Evolutionary conservation across 2,113 vertebrate genomes (phyloP).

Genomic region (Himantopus leucocephalus): DNA sequence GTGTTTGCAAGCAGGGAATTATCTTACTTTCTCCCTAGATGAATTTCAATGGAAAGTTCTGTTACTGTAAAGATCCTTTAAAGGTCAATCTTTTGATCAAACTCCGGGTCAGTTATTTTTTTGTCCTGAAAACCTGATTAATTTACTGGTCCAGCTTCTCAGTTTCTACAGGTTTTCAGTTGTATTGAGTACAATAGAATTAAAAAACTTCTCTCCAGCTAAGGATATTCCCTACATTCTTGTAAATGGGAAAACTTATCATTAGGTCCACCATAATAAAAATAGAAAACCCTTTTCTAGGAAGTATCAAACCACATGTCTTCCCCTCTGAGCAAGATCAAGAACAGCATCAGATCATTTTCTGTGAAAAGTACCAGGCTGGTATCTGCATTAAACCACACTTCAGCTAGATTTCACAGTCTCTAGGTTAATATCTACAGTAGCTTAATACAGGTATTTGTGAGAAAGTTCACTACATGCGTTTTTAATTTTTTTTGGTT

Average conservation of each 20-base stretch:
- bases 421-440: background rate
- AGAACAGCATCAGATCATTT: background rate
- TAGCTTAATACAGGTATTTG: background rate
- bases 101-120: background rate
- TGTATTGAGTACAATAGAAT: background rate
- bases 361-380: background rate
- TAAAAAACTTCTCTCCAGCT: background rate
- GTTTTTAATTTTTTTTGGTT: background rate
- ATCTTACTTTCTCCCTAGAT: background rate
- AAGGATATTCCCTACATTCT: background rate
- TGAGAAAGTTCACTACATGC: background rate
- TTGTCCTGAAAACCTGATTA: background rate
- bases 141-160: background rate
- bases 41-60: background rate
- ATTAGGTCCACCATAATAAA: background rate
- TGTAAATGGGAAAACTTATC: background rate
- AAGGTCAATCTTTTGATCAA: background rate
- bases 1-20: background rate
- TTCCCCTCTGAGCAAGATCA: background rate
- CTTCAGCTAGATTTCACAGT: background rate
- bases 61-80: background rate
- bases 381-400: background rate
- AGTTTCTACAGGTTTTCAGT: background rate
- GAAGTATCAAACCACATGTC: background rate
- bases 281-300: background rate